phyloP scores from a whole-genome alignment of 2,888 invertebrate genomes.

The Lissocephala sabroskyi region DNA sequence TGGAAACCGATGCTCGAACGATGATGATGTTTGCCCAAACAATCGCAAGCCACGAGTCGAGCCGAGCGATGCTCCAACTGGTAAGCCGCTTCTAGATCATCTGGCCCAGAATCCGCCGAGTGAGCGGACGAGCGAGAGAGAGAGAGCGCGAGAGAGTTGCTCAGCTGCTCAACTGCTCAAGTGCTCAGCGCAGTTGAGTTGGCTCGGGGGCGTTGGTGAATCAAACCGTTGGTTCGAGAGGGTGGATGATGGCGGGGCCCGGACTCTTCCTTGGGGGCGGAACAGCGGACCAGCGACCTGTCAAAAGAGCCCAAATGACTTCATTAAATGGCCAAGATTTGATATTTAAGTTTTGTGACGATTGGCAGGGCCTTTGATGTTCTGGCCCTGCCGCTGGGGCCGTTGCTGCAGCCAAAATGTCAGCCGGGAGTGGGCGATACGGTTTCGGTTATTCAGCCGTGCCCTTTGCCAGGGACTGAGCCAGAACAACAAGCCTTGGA shows the following conservation, averaged over 20 bases:
- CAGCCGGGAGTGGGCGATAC: conserved; percentile 34
- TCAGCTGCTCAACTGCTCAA: too few species aligned
- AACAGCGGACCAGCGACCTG: too few species aligned
- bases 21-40: conserved; percentile 2
- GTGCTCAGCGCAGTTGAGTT: too few species aligned
- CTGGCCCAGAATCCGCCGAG: too few species aligned
- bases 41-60: too few species aligned
- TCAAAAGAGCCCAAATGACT: conserved; percentile 51
- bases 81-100: conserved; percentile 67
- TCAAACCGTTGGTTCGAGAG: too few species aligned
- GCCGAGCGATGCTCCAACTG: conserved; percentile 1
- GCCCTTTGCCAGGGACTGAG: background rate
- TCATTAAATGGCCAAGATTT: conserved; percentile 54
- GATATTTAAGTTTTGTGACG: conserved; percentile 54
- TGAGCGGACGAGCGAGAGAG: too few species aligned
- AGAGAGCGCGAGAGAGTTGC: too few species aligned
- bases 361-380: conserved; percentile 15
- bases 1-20: conserved; percentile 22
- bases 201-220: too few species aligned
- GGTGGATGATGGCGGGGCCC: too few species aligned
- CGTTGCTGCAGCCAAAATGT: conserved; percentile 43
- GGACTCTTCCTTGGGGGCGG: too few species aligned
- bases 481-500: background rate
- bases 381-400: conserved; percentile 18
- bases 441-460: conserved; percentile 12